Evolutionary conservation across 2,797 vertebrate genomes (phyloP).

Genomic region (Lagocephalus sceleratus): DNA sequence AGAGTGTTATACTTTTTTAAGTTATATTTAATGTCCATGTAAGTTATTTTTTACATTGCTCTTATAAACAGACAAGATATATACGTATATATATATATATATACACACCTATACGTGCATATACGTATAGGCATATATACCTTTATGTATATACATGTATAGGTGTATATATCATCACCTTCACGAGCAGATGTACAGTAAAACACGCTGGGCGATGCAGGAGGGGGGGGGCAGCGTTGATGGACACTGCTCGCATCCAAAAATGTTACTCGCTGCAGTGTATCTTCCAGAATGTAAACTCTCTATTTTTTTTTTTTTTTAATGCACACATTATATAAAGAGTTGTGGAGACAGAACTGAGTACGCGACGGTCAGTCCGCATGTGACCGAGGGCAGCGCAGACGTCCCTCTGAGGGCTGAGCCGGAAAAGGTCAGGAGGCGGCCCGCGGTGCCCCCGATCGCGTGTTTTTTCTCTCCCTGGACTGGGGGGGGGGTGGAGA

Average conservation of each 20-base stretch:
- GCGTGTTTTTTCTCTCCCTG: constrained; percentile 48
- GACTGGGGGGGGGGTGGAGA: constrained; percentile 31
- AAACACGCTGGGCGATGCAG: constrained; percentile 39
- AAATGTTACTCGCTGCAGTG: constrained; percentile 53
- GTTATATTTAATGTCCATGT: constrained; percentile 99
- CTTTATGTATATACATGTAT: no score
- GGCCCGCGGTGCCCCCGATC: constrained; percentile 36
- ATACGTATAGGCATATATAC: background rate
- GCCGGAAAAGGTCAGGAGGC: constrained; percentile 30
- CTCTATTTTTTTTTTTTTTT: constrained; percentile 20
- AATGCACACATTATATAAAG: constrained; percentile 58
- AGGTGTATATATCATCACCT: constrained; percentile 1
- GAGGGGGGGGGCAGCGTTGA: constrained; percentile 38
- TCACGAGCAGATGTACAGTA: constrained; percentile 65
- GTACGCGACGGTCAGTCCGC: constrained; percentile 32
- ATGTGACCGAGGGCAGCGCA: constrained; percentile 23
- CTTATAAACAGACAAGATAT: constrained; percentile 74
- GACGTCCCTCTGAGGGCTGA: constrained; percentile 34
- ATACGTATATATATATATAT: background rate
- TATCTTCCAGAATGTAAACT: constrained; percentile 65
- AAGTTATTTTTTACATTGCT: constrained; percentile 98
- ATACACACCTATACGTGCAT: background rate
- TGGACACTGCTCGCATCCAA: constrained; percentile 44
- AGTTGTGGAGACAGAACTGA: constrained; percentile 73
- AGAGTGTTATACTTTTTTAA: constrained; percentile 99